Base-by-base conservation (phyloP, 2,888 invertebrate species). In the Plagiodera versicolora region DNA sequence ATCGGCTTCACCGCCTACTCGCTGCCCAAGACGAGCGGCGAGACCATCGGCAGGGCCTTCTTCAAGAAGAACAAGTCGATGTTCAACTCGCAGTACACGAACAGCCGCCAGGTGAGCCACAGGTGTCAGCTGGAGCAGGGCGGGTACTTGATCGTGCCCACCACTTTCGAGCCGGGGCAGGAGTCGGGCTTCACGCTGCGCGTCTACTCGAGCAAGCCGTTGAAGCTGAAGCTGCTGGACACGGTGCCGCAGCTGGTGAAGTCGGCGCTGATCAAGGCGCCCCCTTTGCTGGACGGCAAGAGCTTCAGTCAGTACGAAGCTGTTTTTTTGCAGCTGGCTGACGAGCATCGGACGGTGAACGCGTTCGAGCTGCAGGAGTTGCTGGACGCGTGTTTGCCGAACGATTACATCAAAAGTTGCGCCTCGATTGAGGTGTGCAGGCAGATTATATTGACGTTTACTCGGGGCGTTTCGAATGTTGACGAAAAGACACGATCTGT, bases 401-500 rank as follows among this genome's bases (percentile, higher is more conserved):
- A 95, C 77, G 95, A 95, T 81, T 95, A 95, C 72, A 94, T 95
- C 68, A 95, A 95, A 76, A 95, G 95, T 71, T 95, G 95, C 78
- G 94, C 95, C 1, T 92, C 92, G 14, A 88, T 95, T 71, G 95
- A 95, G 79, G 94, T 95, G 1, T 95, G 95, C 75, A 84, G 94
- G 61, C 94, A 95, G 81, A 92, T 95, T 8, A 90, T 95, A 17
- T 83, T 95, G 1, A 89, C 94, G 6, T 86, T 95, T 82, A 95
- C n/a, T n/a, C n/a, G n/a, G n/a, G n/a, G n/a, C n/a, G n/a, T n/a
- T n/a, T n/a, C n/a, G n/a, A n/a, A n/a, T n/a, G n/a, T n/a, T n/a
- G n/a, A n/a, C n/a, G n/a, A n/a, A n/a, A n/a, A n/a, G n/a, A n/a
- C n/a, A n/a, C n/a, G n/a, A n/a, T n/a, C n/a, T n/a, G n/a, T n/a